Base-by-base conservation (phyloP, 1,140 invertebrate species). In the Cydia fagiglandana region DNA sequence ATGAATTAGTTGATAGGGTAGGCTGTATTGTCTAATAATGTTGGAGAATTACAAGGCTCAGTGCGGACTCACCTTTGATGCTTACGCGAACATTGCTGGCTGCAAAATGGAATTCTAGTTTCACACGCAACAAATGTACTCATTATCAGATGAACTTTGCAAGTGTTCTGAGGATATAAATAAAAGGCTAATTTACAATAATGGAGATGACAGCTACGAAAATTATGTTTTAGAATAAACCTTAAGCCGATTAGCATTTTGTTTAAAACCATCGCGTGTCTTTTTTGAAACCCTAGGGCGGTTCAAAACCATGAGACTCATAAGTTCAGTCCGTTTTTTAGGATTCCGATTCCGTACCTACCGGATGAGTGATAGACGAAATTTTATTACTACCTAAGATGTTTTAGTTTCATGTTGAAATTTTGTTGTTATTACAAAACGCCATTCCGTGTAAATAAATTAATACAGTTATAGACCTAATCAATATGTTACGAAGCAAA, bases 41-140 rank as follows among this genome's bases (percentile, higher is more conserved):
- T 70, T 38, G 34, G 66, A 38, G 66, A 70, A 70, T 41, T 70
- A 70, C 30, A 70, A 38, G 66, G 24, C 38, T 34, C n/a, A 34
- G 61, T 53, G 56, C 34, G 47, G 61, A 45, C 79, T 79, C 80
- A 79, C 79, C 84, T 90, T 89, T 90, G 87, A 90, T 86, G 86
- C 86, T 90, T 88, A 88, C 84, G 84, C 87, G 84, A 88, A 84
- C 77, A 80, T 81, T 82, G 84, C 84, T 86, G 24, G 47, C 70
- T 89, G 88, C 88, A 84, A 90, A 91, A 91, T 92, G 86, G 88
- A 89, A 90, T 91, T 90, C 91, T 90, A 88, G 89, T 92, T 92
- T 91, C 89, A 86, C 91, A 92, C 91, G 91, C 91, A 92, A 92
- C 89, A 91, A 92, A 91, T 91, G 90, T 88, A 86, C 81, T 86